Base-by-base conservation (phyloP, 2,888 invertebrate genomes). In the Pterostichus madidus region DNA sequence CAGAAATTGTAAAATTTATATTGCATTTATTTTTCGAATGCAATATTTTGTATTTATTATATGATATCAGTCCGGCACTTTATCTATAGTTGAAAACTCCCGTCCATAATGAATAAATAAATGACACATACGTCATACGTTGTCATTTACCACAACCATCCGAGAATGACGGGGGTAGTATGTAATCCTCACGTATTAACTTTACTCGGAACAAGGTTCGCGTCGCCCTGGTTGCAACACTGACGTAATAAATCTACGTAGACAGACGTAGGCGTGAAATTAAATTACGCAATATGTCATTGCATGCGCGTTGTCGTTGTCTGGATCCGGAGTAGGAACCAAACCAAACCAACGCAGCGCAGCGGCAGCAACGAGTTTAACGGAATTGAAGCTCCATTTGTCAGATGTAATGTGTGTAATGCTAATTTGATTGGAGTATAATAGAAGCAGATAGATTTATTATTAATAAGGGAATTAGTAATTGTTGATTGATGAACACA, bases 211-310 rank as follows among this genome's bases (percentile, higher is more conserved):
- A 39, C 8, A 8, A 39, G 68, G 68, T 11, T 17, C 44, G 68
- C 39, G 39, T 59, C 17, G 59, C 13, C 13, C 39, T 6, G 13
- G 24, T 75, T 75, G 52, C 52, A 75, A 75, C 52, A 17, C 52
- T 39, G 77, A 35, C 56, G n/a, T n/a, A n/a, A 77, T 77, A 77
- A 77, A 77, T 77, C 56, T 39, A 13, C 15, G 31, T 15, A 56
- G 77, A 77, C 17, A 56, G 39, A 56, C 56, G 35, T 77, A 77
- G 77, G 77, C 77, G 77, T 77, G 77, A 77, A 77, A 56, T 77
- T 56, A 77, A 77, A 56, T 77, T 56, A 77, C 56, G 77, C 77
- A 56, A 56, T 77, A 77, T 77, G 77, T 77, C 77, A 77, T 77
- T 52, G 56, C 44, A 46, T 8, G 39, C 32, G 64, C 35, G 64